Evolutionary conservation across 2,113 vertebrate genomes (phyloP).

Genomic region (Sorex araneus): DNA sequence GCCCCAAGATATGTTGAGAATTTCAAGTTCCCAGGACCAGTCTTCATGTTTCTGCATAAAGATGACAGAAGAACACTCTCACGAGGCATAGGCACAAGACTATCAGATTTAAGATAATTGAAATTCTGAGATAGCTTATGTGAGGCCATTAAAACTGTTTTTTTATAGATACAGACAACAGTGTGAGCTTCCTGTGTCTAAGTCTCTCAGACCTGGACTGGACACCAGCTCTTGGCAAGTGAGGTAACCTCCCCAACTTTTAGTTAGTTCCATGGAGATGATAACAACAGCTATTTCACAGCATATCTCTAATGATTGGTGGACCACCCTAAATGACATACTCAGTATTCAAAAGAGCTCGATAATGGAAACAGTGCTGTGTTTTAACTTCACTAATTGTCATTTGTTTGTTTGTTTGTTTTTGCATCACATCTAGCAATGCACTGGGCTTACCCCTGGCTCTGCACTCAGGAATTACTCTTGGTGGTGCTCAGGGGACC

Average conservation of each 20-base stretch:
- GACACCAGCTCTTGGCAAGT: neutral
- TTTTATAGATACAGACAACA: neutral
- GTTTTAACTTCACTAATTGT: neutral
- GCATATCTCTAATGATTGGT: neutral
- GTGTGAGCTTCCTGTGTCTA: neutral
- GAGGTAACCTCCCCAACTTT: neutral
- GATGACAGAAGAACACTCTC: neutral
- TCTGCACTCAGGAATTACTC: no score
- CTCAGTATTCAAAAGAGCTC: neutral
- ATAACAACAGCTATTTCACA: neutral
- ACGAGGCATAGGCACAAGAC: neutral
- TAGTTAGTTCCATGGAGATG: neutral
- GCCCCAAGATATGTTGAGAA: neutral
- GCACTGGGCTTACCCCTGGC: no score
- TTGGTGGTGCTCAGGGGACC: no score
- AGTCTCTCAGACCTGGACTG: neutral
- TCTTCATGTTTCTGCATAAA: neutral
- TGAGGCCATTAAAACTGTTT: neutral
- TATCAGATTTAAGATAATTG: slow-evolving; percentile 12
- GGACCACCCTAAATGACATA: neutral
- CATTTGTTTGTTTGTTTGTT: no score
- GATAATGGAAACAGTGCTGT: neutral
- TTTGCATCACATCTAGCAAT: no score
- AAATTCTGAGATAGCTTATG: neutral
- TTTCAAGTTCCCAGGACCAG: neutral